These are phyloP conservation scores for Astur gentilis DNA, from an alignment of 2,113 vertebrate species.

Conservation along the genomic window DNA sequence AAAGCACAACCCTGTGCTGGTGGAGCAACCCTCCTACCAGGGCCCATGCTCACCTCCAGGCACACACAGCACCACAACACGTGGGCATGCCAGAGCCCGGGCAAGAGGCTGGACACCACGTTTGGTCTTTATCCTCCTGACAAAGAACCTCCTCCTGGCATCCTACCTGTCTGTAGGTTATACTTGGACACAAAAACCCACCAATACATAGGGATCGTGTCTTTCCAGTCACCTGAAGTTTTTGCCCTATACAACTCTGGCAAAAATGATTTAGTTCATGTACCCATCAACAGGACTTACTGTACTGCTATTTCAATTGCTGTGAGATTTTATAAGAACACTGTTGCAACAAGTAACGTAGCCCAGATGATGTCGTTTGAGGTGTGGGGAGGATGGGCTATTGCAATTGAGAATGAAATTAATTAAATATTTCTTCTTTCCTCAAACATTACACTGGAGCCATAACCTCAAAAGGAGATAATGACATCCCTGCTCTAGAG, in stretches of 20 bases:
- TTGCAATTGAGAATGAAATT: neutral
- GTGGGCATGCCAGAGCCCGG: accelerated
- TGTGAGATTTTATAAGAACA: neutral
- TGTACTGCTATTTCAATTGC: neutral
- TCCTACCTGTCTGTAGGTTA: neutral
- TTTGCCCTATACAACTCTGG: neutral
- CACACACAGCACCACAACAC: neutral
- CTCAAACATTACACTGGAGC: neutral
- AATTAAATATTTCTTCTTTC: neutral
- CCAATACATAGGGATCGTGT: neutral
- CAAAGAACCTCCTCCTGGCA: neutral
- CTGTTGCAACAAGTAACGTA: neutral
- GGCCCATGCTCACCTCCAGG: neutral
- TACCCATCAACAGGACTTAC: neutral
- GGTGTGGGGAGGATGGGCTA: neutral
- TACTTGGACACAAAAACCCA: neutral
- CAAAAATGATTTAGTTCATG: neutral
- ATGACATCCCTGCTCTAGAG: neutral
- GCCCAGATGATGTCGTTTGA: neutral
- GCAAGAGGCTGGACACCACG: too few relatives aligned
- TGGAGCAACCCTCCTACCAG: neutral
- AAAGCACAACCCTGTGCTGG: too few relatives aligned
- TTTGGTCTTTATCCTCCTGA: neutral
- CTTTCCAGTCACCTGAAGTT: neutral
- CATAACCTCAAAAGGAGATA: neutral